These are phyloP conservation scores for Morpho deidamia DNA, from an alignment of 2,888 invertebrate species.

Conservation along the genomic window DNA sequence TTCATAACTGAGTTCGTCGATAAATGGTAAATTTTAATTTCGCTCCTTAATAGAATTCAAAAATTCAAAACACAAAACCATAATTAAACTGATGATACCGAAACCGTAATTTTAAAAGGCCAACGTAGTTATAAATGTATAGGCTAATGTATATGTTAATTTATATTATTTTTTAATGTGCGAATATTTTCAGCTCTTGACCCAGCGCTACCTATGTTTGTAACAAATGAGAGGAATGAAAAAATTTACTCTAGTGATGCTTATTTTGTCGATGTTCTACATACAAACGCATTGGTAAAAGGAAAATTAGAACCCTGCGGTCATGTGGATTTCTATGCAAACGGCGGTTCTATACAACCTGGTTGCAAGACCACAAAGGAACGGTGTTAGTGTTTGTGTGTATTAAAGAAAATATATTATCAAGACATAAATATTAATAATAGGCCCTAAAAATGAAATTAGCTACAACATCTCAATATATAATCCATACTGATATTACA, in stretches of 20 bases:
- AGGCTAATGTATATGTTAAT: not conserved
- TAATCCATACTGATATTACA: too few relatives aligned
- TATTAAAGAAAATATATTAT: too few relatives aligned
- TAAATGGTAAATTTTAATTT: too few relatives aligned
- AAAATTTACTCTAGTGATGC: constrained; percentile 79
- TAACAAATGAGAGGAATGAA: constrained; percentile 51
- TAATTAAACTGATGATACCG: not conserved
- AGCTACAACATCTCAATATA: too few relatives aligned
- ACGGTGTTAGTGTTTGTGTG: not conserved
- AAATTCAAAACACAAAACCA: not conserved
- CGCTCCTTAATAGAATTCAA: too few relatives aligned
- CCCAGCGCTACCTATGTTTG: constrained; percentile 82
- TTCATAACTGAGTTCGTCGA: too few relatives aligned
- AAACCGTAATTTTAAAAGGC: not conserved
- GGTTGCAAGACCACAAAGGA: constrained; percentile 60
- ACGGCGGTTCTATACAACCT: constrained; percentile 78
- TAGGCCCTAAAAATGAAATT: too few relatives aligned
- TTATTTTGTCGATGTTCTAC: constrained; percentile 80
- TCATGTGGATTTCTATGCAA: constrained; percentile 78
- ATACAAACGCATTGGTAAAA: constrained; percentile 78
- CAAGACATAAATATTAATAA: too few relatives aligned
- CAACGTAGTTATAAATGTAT: too few relatives aligned
- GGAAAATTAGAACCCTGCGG: constrained; percentile 76
- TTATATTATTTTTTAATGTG: not conserved
- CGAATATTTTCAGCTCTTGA: constrained; percentile 71